Conservation (phyloP, 2,113 vertebrate genomes). For the Paraplagusia blochii region DNA sequence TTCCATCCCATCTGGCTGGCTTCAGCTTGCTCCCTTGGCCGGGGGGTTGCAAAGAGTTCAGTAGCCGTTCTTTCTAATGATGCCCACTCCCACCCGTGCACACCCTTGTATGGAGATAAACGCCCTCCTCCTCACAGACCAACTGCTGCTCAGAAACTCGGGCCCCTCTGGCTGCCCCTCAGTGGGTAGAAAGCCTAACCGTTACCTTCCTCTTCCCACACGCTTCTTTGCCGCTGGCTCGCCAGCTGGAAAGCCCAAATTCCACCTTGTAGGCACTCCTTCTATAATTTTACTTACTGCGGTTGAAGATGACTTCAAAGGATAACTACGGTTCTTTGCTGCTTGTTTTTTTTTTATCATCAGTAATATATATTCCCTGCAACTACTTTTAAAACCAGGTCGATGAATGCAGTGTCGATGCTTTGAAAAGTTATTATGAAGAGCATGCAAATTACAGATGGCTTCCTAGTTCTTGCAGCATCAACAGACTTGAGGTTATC, state of each 20-base stretch:
- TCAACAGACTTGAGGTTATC: background rate
- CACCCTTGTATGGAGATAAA: constrained; percentile 19
- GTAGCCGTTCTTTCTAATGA: constrained; percentile 64
- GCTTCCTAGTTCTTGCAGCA: background rate
- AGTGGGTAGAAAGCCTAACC: constrained; percentile 52
- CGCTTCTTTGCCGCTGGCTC: constrained; percentile 54
- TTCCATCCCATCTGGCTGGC: constrained; percentile 65
- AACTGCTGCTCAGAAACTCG: constrained; percentile 56
- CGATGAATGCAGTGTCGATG: background rate
- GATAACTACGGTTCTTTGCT: background rate
- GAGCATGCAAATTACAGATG: background rate
- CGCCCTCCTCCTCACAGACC: constrained; percentile 50
- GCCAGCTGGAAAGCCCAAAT: constrained; percentile 53
- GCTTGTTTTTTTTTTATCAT: background rate
- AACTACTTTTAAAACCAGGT: background rate
- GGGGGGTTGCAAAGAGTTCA: constrained; percentile 77
- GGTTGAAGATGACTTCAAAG: background rate
- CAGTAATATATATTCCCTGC: constrained; percentile 2
- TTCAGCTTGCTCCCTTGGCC: constrained; percentile 62
- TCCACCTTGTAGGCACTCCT: constrained; percentile 30
- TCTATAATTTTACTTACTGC: constrained; percentile 6
- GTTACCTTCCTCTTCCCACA: constrained; percentile 63
- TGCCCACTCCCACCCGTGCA: constrained; percentile 37
- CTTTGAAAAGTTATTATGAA: background rate
- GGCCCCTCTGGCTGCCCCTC: constrained; percentile 61